These are phyloP conservation scores for Aleadryas rufinucha DNA, from an alignment of 2,113 vertebrate species.

Conservation along the genomic window DNA sequence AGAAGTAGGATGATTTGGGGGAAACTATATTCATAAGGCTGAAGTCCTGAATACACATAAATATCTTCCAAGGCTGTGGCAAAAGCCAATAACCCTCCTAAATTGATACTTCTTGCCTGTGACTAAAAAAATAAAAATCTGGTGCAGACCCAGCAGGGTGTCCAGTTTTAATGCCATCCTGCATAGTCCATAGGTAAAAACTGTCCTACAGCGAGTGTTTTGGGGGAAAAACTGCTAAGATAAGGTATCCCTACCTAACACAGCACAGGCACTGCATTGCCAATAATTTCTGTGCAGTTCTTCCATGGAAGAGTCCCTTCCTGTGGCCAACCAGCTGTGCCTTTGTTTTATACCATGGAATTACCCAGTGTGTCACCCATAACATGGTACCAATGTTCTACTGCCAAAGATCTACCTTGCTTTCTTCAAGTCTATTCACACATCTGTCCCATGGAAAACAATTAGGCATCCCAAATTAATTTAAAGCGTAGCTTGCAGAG, in stretches of 20 bases:
- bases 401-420: fast-evolving
- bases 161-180: background rate
- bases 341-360: background rate
- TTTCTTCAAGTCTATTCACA: background rate
- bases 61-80: background rate
- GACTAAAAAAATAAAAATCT: background rate
- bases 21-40: background rate
- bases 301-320: background rate
- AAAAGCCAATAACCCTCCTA: background rate
- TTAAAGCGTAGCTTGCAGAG: background rate
- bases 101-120: background rate
- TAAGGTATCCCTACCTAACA: background rate
- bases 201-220: background rate
- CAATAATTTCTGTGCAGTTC: background rate
- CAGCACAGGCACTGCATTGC: background rate
- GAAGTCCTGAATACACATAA: background rate
- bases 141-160: background rate
- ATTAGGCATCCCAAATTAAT: background rate
- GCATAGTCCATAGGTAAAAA: background rate
- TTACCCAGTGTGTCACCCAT: background rate
- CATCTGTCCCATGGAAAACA: background rate
- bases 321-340: background rate
- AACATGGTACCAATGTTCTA: background rate
- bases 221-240: background rate
- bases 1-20: background rate